Evolutionary conservation across 2,888 invertebrate genomes (phyloP), one percentile per base, ranked within the genome.

Genomic region (Coenonympha glycerion): DNA sequence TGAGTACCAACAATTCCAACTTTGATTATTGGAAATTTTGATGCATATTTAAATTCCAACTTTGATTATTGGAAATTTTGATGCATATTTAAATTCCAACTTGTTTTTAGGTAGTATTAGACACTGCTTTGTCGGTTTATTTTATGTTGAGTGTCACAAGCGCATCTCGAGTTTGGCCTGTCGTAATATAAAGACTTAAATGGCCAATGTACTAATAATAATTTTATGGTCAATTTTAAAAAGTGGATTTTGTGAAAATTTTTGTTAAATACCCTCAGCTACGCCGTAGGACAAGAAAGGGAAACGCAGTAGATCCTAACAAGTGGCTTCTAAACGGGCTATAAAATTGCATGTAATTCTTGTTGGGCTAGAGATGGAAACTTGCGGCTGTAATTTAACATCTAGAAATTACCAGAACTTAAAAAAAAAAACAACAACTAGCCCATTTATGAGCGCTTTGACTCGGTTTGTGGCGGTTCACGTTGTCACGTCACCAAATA

Each of bases 221-320:
- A n/a, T n/a, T n/a, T n/a, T n/a, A n/a, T n/a, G n/a, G n/a, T 13
- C 1, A 16, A 6, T 8, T 16, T 15, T 2, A 6, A 6, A 15
- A 6, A 30, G 16, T 3, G 1, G 3, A 8, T 9, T 16, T 16
- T 9, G 1, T 26, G 8, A 8, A 8, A 6, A 6, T 22, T 2
- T 37, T 8, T 2, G 9, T 8, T 18, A 15, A 3, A 30, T 19
- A 6, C 28, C 19, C 41, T 18, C 41, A 30, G 46, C 46, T 36
- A 28, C 19, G 44, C 34, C 31, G 30, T 39, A 21, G 47, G 16
- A 13, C 24, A 24, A 21, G 39, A 49, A 34, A 42, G 41, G 52
- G 49, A 49, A 47, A 46, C 56, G 54, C 51, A 52, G 56, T 51
- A 40, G 47, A 31, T 49, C 40, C 54, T 47, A 39, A 28, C 36